phyloP scores from a whole-genome alignment of 2,113 vertebrate species.

The Phrynosoma platyrhinos region DNA sequence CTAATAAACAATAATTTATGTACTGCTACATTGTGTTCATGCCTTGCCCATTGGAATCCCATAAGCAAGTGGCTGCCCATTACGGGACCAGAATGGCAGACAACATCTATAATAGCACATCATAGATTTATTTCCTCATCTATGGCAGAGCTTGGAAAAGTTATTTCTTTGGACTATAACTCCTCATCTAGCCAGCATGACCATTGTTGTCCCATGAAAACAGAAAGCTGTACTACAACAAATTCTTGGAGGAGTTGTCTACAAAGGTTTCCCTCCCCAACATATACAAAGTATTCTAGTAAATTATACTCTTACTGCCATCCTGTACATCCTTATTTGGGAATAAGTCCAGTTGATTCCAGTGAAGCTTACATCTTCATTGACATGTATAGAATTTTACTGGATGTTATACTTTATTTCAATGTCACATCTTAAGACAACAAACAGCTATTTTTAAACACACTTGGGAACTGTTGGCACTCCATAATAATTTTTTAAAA shows the following conservation, averaged over 20 bases:
- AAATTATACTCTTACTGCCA: neutral
- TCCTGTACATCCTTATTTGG: no score
- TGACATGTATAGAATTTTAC: neutral
- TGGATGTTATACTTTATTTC: neutral
- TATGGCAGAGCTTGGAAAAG: no score
- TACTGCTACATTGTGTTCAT: neutral
- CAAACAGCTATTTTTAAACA: neutral
- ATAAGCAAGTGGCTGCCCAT: neutral
- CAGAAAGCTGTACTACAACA: no score
- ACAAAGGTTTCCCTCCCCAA: neutral
- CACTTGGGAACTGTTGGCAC: neutral
- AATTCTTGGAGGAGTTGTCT: no score
- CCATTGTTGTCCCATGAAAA: no score
- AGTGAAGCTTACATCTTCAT: neutral
- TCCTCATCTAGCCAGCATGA: no score
- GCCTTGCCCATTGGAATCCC: neutral
- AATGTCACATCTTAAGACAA: neutral
- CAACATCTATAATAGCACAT: no score
- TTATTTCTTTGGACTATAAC: no score
- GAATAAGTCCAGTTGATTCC: neutral
- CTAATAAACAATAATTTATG: neutral
- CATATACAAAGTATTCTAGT: neutral
- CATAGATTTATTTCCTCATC: no score
- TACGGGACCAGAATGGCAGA: no score
- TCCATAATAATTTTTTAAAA: neutral